A percentile compares a stretch with the other conserved stretches of the same genome.
These are phyloP conservation scores for Bryconaethiops microstoma DNA, from an alignment of 2,797 vertebrate genomes.

Conservation along the genomic window DNA sequence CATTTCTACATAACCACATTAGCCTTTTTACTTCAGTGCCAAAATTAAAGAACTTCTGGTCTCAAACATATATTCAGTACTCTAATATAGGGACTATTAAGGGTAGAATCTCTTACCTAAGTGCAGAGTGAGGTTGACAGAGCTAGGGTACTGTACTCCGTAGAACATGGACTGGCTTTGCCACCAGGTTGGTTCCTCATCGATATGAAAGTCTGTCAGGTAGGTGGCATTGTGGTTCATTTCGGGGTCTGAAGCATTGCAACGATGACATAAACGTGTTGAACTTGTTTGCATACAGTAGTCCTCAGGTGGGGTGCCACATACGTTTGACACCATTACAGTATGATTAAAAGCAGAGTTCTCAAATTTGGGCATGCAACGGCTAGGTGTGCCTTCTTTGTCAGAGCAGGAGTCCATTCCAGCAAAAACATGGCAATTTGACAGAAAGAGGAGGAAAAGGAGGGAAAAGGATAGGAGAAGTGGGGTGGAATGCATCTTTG, in stretches of 20 bases:
- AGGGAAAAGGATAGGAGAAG: slow-evolving; percentile 46
- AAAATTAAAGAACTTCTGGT: too few relatives aligned
- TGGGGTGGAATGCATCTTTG: slow-evolving; percentile 51
- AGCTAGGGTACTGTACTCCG: slow-evolving; percentile 87
- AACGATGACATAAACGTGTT: slow-evolving; percentile 81
- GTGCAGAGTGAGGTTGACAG: slow-evolving; percentile 87
- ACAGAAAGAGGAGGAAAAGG: slow-evolving; percentile 60
- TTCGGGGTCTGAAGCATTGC: slow-evolving; percentile 72
- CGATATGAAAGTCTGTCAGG: slow-evolving; percentile 91
- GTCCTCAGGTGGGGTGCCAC: slow-evolving; percentile 86
- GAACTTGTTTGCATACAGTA: slow-evolving; percentile 90
- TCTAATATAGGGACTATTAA: neutral
- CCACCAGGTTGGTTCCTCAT: slow-evolving; percentile 93
- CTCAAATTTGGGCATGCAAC: slow-evolving; percentile 90
- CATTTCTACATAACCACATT: too few relatives aligned
- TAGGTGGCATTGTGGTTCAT: slow-evolving; percentile 82
- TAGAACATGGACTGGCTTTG: slow-evolving; percentile 96
- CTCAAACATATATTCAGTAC: too few relatives aligned
- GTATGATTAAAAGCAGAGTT: slow-evolving; percentile 86
- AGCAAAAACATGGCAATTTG: slow-evolving; percentile 40
- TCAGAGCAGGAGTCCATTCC: slow-evolving; percentile 85
- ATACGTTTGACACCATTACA: slow-evolving; percentile 80
- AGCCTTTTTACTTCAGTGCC: too few relatives aligned
- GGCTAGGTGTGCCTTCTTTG: slow-evolving; percentile 72
- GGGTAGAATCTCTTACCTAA: slow-evolving; percentile 80